Evolutionary conservation across 2,113 vertebrate species (phyloP).

Genomic region (Sylvilagus bachmani): DNA sequence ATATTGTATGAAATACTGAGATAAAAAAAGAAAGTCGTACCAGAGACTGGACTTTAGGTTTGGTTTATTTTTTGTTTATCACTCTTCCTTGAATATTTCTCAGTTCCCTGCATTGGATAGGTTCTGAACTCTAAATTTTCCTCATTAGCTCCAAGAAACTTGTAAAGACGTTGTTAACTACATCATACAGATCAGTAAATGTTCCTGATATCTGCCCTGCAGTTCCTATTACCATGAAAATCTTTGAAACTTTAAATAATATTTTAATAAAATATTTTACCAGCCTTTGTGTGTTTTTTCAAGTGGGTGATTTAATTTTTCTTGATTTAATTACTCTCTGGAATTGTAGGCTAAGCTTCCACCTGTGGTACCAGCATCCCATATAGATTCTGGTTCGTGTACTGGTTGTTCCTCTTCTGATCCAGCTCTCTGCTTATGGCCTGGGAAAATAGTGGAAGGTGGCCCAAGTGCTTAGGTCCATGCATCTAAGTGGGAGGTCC

Average conservation of each 20-base stretch:
- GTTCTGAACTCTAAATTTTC: not conserved
- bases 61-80: not conserved
- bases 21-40: not conserved
- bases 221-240: not conserved
- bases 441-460: too few species aligned
- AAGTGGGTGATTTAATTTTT: not conserved
- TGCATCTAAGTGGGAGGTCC: too few species aligned
- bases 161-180: not conserved
- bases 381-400: too few species aligned
- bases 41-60: not conserved
- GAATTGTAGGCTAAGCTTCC: too few species aligned
- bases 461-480: too few species aligned
- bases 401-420: too few species aligned
- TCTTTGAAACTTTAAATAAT: not conserved
- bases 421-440: too few species aligned
- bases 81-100: too few species aligned
- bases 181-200: not conserved
- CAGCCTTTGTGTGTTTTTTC: not conserved
- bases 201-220: not conserved
- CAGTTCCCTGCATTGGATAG: not conserved
- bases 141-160: not conserved
- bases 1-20: not conserved
- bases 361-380: too few species aligned
- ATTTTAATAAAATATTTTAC: conserved; percentile 9
- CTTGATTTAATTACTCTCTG: not conserved